Base-by-base conservation (phyloP, 2,797 vertebrate species). In the Hydrolagus colliei region DNA sequence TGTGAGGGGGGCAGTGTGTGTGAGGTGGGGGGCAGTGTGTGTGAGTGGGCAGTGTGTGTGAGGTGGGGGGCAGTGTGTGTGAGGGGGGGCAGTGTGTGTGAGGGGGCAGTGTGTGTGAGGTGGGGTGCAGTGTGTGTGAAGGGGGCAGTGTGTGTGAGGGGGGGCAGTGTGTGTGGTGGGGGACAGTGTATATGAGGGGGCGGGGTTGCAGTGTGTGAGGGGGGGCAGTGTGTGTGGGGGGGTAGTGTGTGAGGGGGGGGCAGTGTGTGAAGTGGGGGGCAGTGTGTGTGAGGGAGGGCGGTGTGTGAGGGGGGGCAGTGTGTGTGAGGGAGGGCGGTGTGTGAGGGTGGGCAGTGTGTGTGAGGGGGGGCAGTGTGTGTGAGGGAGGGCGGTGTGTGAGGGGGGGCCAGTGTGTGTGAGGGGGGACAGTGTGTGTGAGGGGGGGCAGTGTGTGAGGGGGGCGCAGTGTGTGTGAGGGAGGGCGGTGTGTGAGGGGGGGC, bases 41-140 rank as follows among this genome's bases (percentile, higher is more conserved):
- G 10, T n/a, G n/a, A n/a, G n/a, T n/a, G n/a, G 9, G 14, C 10
- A 76, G 12, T 27, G n/a, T 18, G n/a, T 18, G 35, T 1, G 35
- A 5, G 1, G 2, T 1, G 2, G 63, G 4, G n/a, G 2, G 11
- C 22, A 12, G n/a, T 2, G 11, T 1, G 3, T 2, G 79, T 12
- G 18, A 0, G 13, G 4, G 3, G 16, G 18, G 0, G 11, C 52
- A n/a, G 5, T 68, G 5, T n/a, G n/a, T n/a, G n/a, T n/a, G n/a
- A n/a, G n/a, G 4, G 27, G 16, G 18, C 12, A 14, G 13, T 18
- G 3, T 13, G 71, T 5, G 3, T 0, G 18, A 4, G 5, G 32
- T 1, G 9, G 22, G 9, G 11, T 1, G n/a, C n/a, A n/a, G 4
- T 2, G 79, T 12, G 18, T 0, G 13, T 9, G 4, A n/a, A 0